Evolutionary conservation across 2,797 vertebrate species (phyloP).

Genomic region (Sandelia bainsii): DNA sequence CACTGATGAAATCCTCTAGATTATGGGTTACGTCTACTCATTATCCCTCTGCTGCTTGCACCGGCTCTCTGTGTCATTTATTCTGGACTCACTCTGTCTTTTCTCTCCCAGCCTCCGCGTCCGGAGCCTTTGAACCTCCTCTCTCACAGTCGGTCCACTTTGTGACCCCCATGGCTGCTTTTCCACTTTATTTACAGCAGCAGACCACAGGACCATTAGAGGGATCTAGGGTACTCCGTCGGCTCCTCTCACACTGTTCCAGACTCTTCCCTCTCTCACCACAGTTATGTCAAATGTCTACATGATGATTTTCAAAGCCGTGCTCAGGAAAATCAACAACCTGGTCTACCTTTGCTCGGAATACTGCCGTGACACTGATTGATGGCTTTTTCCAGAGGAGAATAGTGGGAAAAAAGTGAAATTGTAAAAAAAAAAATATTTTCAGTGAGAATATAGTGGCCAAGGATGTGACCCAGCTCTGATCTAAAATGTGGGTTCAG

Average conservation of each 20-base stretch:
- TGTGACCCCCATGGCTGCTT: constrained; percentile 69
- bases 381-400: constrained; percentile 61
- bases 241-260: constrained; percentile 55
- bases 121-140: constrained; percentile 50
- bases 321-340: constrained; percentile 57
- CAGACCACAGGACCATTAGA: constrained; percentile 75
- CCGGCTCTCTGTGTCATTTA: constrained; percentile 46
- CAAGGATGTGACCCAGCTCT: constrained; percentile 20
- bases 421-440: constrained; percentile 35
- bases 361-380: constrained; percentile 47
- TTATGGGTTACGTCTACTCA: constrained; percentile 60
- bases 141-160: constrained; percentile 42
- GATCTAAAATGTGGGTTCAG: constrained; percentile 29
- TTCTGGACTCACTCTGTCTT: constrained; percentile 38
- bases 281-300: constrained; percentile 71
- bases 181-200: constrained; percentile 79
- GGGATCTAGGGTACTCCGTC: constrained; percentile 56
- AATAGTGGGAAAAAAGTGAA: constrained; percentile 31
- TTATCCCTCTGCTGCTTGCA: constrained; percentile 32
- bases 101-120: constrained; percentile 18
- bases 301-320: constrained; percentile 58
- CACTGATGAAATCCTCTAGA: constrained; percentile 55
- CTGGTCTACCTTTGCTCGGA: constrained; percentile 57
- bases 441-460: constrained; percentile 41
- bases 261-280: constrained; percentile 62